phyloP scores from a whole-genome alignment of 1,140 invertebrate genomes.

The Aphelinus atriplicis region DNA sequence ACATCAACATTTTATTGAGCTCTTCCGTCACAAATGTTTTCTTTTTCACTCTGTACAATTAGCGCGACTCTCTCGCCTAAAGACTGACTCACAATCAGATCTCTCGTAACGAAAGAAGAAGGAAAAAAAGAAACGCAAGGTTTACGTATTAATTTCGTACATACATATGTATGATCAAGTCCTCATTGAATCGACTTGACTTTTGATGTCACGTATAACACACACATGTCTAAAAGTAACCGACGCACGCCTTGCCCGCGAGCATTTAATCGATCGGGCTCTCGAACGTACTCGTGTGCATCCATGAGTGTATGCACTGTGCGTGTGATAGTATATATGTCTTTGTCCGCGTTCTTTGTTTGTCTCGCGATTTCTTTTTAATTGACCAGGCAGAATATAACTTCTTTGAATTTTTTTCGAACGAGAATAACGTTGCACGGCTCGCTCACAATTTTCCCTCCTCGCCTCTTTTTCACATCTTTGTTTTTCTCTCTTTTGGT shows the following conservation, averaged over 20 bases:
- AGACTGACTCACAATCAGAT: too few relatives aligned
- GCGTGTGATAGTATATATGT: not conserved
- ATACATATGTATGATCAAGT: too few relatives aligned
- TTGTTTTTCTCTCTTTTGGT: not conserved
- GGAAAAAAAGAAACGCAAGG: too few relatives aligned
- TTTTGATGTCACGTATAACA: constrained; percentile 1
- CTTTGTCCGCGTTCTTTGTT: not conserved
- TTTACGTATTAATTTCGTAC: too few relatives aligned
- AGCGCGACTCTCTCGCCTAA: too few relatives aligned
- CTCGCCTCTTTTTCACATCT: not conserved
- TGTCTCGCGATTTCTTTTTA: constrained; percentile 14
- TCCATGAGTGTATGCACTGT: not conserved
- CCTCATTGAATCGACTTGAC: not conserved
- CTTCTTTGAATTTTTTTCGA: not conserved
- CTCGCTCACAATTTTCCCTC: not conserved
- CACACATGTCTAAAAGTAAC: constrained; percentile 13
- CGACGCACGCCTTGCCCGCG: not conserved
- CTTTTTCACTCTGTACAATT: too few relatives aligned
- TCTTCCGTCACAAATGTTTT: not conserved
- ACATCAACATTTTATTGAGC: constrained; percentile 19
- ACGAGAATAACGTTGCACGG: not conserved
- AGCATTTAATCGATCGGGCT: constrained; percentile 6
- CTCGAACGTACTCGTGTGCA: not conserved
- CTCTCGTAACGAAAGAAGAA: too few relatives aligned
- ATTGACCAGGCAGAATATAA: constrained; percentile 38